A percentile compares a stretch with the other conserved stretches of the same genome.
These are phyloP conservation scores for Varecia variegata DNA, from an alignment of 2,797 vertebrate species.

Conservation along the genomic window DNA sequence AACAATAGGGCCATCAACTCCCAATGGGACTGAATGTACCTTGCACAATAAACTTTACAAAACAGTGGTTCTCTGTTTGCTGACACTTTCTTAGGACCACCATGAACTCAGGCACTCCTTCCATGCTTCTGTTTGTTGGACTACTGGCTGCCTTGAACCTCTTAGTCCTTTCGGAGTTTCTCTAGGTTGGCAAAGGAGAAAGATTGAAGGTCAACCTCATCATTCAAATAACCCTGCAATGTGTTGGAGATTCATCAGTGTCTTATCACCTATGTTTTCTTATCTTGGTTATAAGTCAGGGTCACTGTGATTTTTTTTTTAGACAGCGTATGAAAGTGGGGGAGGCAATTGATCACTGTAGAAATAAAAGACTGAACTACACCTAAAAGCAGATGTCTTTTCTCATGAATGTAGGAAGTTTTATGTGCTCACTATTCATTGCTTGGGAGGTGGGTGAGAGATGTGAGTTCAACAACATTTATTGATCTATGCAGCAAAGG, in stretches of 20 bases:
- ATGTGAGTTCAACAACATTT: not conserved
- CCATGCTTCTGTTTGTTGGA: not conserved
- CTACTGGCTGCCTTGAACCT: not conserved
- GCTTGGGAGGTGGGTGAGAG: not conserved
- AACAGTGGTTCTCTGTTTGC: not conserved
- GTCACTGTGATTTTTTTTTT: slow-evolving; percentile 31
- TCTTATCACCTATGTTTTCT: slow-evolving; percentile 20
- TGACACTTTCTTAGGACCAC: not conserved
- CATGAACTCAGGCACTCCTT: not conserved
- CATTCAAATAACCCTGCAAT: not conserved
- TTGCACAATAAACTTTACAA: not conserved
- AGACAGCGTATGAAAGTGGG: not conserved
- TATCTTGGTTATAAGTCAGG: slow-evolving; percentile 57
- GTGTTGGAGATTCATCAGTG: not conserved
- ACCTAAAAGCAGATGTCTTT: slow-evolving; percentile 41
- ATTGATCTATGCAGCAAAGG: not conserved
- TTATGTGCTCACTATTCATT: not conserved
- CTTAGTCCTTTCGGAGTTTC: slow-evolving; percentile 4
- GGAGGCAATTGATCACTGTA: slow-evolving; percentile 33
- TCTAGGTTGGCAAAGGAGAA: not conserved
- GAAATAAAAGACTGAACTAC: slow-evolving; percentile 18
- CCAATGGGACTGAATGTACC: not conserved
- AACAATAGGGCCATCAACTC: not conserved
- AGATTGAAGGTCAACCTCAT: not conserved
- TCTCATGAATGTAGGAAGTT: not conserved